A percentile compares a stretch with the other conserved stretches of the same genome.
Evolutionary conservation across 1,140 invertebrate species (phyloP).

Genomic region (Helicorthomorpha holstii): DNA sequence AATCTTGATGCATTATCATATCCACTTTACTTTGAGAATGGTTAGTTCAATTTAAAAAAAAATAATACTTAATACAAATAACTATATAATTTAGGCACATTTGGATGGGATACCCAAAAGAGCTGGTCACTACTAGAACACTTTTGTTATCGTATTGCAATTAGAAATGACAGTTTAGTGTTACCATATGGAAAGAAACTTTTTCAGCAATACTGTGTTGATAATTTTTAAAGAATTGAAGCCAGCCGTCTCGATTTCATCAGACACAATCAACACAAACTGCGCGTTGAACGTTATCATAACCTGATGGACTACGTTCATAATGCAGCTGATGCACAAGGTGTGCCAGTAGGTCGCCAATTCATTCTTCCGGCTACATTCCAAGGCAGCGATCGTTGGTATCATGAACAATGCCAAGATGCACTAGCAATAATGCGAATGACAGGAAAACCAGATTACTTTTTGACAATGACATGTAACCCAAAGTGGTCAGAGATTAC

Average conservation of each 20-base stretch:
- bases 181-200: slow-evolving; percentile 12
- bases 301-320: too few relatives aligned
- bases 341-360: too few relatives aligned
- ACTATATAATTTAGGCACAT: too few relatives aligned
- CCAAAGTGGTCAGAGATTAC: slow-evolving; percentile 31
- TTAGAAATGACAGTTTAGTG: slow-evolving; percentile 4
- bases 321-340: slow-evolving; percentile 18
- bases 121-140: too few relatives aligned
- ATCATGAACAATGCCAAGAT: slow-evolving; percentile 28
- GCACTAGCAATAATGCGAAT: slow-evolving; percentile 19
- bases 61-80: too few relatives aligned
- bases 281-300: slow-evolving; percentile 29
- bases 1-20: too few relatives aligned
- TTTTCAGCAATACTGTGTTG: slow-evolving; percentile 25
- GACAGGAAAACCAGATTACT: slow-evolving; percentile 11
- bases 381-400: slow-evolving; percentile 23
- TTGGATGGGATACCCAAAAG: too few relatives aligned
- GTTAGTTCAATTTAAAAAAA: too few relatives aligned
- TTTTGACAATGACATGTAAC: slow-evolving; percentile 28
- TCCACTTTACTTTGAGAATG: too few relatives aligned
- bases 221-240: slow-evolving; percentile 34
- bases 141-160: neutral
- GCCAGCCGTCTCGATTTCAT: slow-evolving; percentile 25
- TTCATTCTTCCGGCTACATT: slow-evolving; percentile 27
- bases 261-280: slow-evolving; percentile 26